A percentile compares a stretch with the other conserved stretches of the same genome.
These are phyloP conservation scores for Trissolcus brochymenae DNA, from an alignment of 2,888 invertebrate genomes.

Conservation along the genomic window DNA sequence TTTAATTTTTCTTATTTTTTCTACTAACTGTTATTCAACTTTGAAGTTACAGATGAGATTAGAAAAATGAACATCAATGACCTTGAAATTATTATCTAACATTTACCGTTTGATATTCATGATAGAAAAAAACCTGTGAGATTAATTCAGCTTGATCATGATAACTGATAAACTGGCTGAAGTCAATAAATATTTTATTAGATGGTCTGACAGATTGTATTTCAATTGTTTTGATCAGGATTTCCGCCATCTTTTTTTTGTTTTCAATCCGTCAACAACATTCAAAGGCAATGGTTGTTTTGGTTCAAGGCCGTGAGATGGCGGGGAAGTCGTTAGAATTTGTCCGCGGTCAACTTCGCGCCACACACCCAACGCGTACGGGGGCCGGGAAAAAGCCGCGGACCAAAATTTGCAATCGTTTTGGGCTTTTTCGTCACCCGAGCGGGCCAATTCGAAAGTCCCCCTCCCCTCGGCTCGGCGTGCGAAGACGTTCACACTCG, in stretches of 20 bases:
- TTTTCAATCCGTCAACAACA: neutral
- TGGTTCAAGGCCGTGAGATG: neutral
- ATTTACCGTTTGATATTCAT: too few species aligned
- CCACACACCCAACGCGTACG: conserved; percentile 19
- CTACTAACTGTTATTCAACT: too few species aligned
- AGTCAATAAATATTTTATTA: too few species aligned
- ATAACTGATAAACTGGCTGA: too few species aligned
- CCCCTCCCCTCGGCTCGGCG: neutral
- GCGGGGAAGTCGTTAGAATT: neutral
- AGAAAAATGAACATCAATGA: too few species aligned
- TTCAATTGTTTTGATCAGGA: neutral
- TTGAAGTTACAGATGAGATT: too few species aligned
- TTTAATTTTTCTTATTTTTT: too few species aligned
- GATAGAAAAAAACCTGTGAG: too few species aligned
- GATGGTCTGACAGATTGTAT: too few species aligned
- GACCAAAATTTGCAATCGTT: neutral
- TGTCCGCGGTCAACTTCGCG: conserved; percentile 21
- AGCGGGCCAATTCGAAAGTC: conserved; percentile 4
- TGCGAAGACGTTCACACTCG: neutral
- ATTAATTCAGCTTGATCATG: too few species aligned
- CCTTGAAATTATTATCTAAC: too few species aligned
- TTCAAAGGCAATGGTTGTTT: neutral
- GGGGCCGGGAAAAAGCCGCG: conserved; percentile 11
- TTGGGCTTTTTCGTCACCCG: neutral
- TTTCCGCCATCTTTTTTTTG: neutral